phyloP scores from a whole-genome alignment of 2,113 vertebrate genomes.

The Leucoraja erinaceus region DNA sequence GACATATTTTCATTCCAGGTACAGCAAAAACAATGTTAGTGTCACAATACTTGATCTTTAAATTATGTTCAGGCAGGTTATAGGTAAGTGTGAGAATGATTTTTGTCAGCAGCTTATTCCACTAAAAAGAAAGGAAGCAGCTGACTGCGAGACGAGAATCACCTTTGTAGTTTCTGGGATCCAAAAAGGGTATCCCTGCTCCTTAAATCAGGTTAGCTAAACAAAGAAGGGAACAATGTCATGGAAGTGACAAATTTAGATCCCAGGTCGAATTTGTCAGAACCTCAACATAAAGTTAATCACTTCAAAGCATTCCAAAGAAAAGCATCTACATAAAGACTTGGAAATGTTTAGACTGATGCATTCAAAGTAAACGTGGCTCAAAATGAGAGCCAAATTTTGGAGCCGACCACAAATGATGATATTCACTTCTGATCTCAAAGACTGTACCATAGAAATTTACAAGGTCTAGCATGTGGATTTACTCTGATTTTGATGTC shows the following conservation, averaged over 20 bases:
- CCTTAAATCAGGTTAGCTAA: not conserved
- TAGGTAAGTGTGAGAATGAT: not conserved
- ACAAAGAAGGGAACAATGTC: not conserved
- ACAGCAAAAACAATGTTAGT: not conserved
- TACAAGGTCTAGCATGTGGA: too few species aligned
- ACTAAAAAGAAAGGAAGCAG: not conserved
- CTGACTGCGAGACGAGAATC: not conserved
- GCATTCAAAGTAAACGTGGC: not conserved
- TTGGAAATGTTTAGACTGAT: not conserved
- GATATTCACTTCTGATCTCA: too few species aligned
- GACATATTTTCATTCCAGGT: not conserved
- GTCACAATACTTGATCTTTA: not conserved
- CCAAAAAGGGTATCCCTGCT: not conserved
- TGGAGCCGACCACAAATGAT: too few species aligned
- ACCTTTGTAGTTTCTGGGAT: not conserved
- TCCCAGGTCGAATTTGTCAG: not conserved
- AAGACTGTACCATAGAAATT: too few species aligned
- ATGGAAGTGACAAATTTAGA: not conserved
- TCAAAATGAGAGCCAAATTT: not conserved
- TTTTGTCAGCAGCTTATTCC: not conserved
- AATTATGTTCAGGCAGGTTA: not conserved
- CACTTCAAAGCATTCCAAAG: not conserved
- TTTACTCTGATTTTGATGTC: too few species aligned
- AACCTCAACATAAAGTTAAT: not conserved
- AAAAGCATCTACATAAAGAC: not conserved